Percentiles rank a stretch among this genome's conserved stretches.
Conservation (phyloP, 2,797 vertebrate genomes). For the Linurgus olivaceus region DNA sequence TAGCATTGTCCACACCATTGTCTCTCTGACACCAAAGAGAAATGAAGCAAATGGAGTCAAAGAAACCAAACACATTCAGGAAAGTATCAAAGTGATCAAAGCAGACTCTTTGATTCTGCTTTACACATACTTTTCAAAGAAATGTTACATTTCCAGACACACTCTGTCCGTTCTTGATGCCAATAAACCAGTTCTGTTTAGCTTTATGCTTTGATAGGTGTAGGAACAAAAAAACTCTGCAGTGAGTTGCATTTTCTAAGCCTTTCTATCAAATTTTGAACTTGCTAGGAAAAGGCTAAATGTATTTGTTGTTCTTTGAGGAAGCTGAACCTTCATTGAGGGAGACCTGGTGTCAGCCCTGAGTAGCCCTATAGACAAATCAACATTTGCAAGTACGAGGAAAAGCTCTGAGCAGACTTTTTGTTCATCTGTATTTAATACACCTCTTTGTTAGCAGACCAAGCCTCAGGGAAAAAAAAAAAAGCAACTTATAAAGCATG, state of each 20-base stretch:
- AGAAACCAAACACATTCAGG: neutral
- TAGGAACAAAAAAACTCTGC: neutral
- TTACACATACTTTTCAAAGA: slow-evolving; percentile 19
- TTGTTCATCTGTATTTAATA: slow-evolving; percentile 43
- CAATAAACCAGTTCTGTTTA: neutral
- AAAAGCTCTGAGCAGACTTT: neutral
- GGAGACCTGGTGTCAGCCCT: neutral
- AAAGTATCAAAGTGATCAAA: slow-evolving; percentile 49
- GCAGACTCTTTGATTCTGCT: slow-evolving; percentile 31
- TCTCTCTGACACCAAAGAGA: slow-evolving; percentile 30
- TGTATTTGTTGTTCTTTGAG: neutral
- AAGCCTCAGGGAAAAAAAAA: neutral
- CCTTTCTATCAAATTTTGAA: neutral
- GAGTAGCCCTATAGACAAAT: neutral
- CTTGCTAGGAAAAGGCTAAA: slow-evolving; percentile 4
- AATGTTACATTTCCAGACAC: neutral
- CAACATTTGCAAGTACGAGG: neutral
- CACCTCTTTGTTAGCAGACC: slow-evolving; percentile 9
- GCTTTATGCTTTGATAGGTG: neutral
- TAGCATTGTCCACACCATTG: slow-evolving; percentile 21
- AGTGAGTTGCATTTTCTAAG: neutral
- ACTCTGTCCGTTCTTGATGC: neutral
- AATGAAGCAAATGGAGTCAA: slow-evolving; percentile 4
- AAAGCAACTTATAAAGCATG: neutral
- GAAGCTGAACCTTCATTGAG: neutral